Evolutionary conservation across 2,888 invertebrate species (phyloP).

Genomic region (Ligdia adustata): DNA sequence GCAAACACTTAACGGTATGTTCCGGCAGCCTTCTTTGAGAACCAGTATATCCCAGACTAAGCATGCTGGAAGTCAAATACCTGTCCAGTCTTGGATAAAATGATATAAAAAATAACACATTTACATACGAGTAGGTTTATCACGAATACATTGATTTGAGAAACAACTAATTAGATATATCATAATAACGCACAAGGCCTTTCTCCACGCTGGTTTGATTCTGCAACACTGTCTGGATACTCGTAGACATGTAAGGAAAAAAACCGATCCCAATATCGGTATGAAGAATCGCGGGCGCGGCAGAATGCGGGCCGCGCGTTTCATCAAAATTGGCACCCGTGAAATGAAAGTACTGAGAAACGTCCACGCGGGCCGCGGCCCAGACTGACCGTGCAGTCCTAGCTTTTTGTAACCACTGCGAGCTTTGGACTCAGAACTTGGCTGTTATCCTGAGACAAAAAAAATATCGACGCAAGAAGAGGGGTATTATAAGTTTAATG

Average conservation of each 20-base stretch:
- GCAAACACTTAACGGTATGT: no score
- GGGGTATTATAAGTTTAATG: no score
- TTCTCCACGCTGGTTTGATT: slow-evolving; percentile 12
- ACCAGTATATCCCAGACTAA: no score
- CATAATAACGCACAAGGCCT: slow-evolving; percentile 2
- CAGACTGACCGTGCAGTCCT: slow-evolving; percentile 6
- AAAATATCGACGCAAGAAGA: no score
- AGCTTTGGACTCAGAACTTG: background rate
- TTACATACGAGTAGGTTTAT: no score
- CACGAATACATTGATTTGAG: no score
- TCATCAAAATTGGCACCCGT: slow-evolving; percentile 59
- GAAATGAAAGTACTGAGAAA: slow-evolving; percentile 44
- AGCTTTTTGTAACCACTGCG: slow-evolving; percentile 5
- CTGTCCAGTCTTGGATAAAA: no score
- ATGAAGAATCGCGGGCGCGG: slow-evolving; percentile 21
- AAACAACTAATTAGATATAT: no score
- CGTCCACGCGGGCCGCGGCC: slow-evolving; percentile 11
- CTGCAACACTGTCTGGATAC: slow-evolving; percentile 2
- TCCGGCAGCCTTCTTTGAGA: no score
- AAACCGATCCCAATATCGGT: slow-evolving; percentile 15
- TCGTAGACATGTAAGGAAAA: slow-evolving; percentile 1
- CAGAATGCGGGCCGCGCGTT: slow-evolving; percentile 30
- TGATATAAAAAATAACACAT: no score
- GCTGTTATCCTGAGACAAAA: no score
- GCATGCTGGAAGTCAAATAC: no score